Evolutionary conservation across 1,140 invertebrate species (phyloP).

Genomic region (Cardiocondyla obscurior): DNA sequence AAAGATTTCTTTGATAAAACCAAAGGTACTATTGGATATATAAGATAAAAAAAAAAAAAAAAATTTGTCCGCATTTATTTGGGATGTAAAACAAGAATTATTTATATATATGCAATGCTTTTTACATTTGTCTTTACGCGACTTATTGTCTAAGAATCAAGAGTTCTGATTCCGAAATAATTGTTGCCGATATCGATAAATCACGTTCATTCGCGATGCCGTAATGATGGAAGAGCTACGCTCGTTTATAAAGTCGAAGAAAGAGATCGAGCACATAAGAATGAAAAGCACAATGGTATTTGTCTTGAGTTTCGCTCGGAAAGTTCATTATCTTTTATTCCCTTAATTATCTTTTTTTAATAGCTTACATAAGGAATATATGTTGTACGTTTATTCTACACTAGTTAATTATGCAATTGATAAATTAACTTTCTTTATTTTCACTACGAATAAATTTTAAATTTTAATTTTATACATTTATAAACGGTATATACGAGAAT

Average conservation of each 20-base stretch:
- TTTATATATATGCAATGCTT: neutral
- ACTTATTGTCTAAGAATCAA: conserved; percentile 15
- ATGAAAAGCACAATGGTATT: conserved; percentile 64
- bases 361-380: neutral
- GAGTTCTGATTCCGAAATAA: conserved; percentile 29
- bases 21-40: conserved; percentile 3
- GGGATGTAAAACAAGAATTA: neutral
- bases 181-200: conserved; percentile 24
- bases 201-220: conserved; percentile 10
- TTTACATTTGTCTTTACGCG: neutral
- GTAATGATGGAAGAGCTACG: conserved; percentile 55
- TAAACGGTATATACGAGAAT: neutral
- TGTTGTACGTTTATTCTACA: neutral
- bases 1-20: neutral
- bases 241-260: conserved; percentile 57
- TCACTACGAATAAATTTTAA: neutral
- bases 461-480: conserved; percentile 13
- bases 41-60: no score
- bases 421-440: no score
- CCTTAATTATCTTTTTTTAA: conserved; percentile 70
- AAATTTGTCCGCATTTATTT: neutral
- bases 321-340: conserved; percentile 63
- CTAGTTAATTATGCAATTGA: no score
- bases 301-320: conserved; percentile 66
- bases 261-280: conserved; percentile 46